These are phyloP conservation scores for Teleiodes luculella DNA, from an alignment of 2,888 invertebrate species.

Conservation along the genomic window DNA sequence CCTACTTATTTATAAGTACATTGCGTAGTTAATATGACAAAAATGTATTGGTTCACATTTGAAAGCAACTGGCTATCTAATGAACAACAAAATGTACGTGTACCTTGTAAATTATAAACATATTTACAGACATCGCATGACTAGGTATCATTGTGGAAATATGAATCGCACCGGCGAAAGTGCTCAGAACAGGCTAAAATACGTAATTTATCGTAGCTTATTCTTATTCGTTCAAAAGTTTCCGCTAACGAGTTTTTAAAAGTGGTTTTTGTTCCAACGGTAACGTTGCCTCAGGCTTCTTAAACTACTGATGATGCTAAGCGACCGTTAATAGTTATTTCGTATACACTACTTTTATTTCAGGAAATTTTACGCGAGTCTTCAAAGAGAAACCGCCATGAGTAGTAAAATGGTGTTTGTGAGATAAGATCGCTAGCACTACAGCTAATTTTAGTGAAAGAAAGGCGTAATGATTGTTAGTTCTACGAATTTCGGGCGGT, in stretches of 20 bases:
- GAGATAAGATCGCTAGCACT: background rate
- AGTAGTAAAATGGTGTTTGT: background rate
- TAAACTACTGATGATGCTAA: background rate
- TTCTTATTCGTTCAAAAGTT: slow-evolving; percentile 32
- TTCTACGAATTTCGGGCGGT: background rate
- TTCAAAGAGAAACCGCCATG: background rate
- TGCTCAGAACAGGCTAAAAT: slow-evolving; percentile 28
- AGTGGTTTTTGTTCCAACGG: slow-evolving; percentile 26
- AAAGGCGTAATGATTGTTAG: background rate
- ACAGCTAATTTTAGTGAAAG: background rate
- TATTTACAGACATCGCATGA: background rate
- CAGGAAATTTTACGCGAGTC: background rate
- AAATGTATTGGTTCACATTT: too few species aligned
- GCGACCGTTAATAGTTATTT: background rate
- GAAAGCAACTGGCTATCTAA: too few species aligned
- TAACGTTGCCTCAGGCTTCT: background rate
- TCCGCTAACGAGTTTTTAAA: slow-evolving; percentile 33
- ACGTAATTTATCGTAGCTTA: slow-evolving; percentile 33
- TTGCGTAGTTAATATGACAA: too few species aligned
- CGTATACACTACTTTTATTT: background rate
- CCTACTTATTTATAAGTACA: too few species aligned
- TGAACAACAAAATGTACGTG: too few species aligned
- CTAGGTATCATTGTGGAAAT: slow-evolving; percentile 5
- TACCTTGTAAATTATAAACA: too few species aligned
- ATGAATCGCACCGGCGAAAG: slow-evolving; percentile 29